Percentiles rank a stretch among this genome's conserved stretches.
Conservation (phyloP, 2,888 invertebrate genomes). For the Phyllotreta striolata region DNA sequence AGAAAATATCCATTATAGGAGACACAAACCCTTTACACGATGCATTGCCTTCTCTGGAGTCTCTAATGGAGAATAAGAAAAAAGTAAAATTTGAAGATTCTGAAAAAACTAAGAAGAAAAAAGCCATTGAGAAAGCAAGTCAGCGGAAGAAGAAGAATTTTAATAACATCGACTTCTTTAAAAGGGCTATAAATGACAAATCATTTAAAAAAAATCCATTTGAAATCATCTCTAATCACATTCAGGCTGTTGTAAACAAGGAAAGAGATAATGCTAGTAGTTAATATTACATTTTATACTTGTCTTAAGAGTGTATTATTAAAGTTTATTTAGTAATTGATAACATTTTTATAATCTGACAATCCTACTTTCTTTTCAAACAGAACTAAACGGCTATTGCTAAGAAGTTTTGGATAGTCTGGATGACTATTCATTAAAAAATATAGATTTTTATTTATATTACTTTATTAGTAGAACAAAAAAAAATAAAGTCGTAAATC, state of each 20-base stretch:
- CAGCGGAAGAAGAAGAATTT: conserved; percentile 50
- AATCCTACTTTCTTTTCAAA: too few species aligned
- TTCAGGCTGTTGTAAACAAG: conserved; percentile 47
- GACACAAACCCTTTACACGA: conserved; percentile 54
- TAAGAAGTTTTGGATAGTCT: too few species aligned
- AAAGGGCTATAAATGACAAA: conserved; percentile 50
- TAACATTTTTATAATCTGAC: too few species aligned
- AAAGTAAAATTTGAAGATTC: conserved; percentile 27
- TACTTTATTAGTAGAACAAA: conserved; percentile 34
- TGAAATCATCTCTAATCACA: conserved; percentile 47
- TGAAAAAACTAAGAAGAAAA: conserved; percentile 39
- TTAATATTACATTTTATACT: conserved; percentile 7
- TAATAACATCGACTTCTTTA: conserved; percentile 50
- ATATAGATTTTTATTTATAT: conserved; percentile 5
- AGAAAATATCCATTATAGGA: conserved; percentile 50
- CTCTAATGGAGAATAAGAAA: conserved; percentile 43
- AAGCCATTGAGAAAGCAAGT: conserved; percentile 49
- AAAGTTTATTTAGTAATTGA: too few species aligned
- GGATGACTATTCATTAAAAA: background rate
- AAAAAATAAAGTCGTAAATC: conserved; percentile 34
- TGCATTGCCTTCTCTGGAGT: conserved; percentile 55
- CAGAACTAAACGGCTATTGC: too few species aligned
- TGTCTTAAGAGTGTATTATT: too few species aligned
- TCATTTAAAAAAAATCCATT: conserved; percentile 51
- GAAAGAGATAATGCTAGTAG: conserved; percentile 30